Evolutionary conservation across 2,797 vertebrate species (phyloP).

Genomic region (Lagocephalus sceleratus): DNA sequence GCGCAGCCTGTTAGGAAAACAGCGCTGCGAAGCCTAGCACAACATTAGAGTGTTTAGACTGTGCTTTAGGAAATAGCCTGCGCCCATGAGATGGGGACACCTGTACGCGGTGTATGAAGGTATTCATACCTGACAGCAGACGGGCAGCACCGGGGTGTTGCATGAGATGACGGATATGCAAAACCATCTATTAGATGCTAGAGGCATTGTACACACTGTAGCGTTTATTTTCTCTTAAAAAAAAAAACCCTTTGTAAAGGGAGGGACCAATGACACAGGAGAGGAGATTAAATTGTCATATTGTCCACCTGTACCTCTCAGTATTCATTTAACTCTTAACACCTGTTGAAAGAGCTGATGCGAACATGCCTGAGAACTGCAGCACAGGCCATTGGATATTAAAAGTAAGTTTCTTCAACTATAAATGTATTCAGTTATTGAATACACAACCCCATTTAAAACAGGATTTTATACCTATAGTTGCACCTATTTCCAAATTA

Average conservation of each 20-base stretch:
- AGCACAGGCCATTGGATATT: too few species aligned
- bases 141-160: constrained; percentile 1
- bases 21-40: constrained; percentile 73
- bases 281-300: too few species aligned
- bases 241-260: too few species aligned
- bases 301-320: not conserved
- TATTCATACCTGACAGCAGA: constrained; percentile 52
- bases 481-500: not conserved
- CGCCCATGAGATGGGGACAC: constrained; percentile 61
- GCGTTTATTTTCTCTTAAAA: too few species aligned
- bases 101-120: constrained; percentile 64
- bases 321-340: constrained; percentile 21
- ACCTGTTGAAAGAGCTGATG: constrained; percentile 6
- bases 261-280: too few species aligned
- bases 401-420: too few species aligned
- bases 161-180: too few species aligned
- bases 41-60: constrained; percentile 79
- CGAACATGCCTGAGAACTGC: too few species aligned
- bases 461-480: constrained; percentile 5
- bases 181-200: too few species aligned
- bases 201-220: too few species aligned
- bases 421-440: too few species aligned
- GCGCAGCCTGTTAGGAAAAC: constrained; percentile 74
- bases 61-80: constrained; percentile 75
- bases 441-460: not conserved